These are phyloP conservation scores for human (Homo sapiens) DNA, from an alignment of 2,113 vertebrate genomes.

Conservation along the genomic window GRCh38 chr14:51892501-51893000, in stretches of 20 bases:
- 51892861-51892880: background rate
- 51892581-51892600: background rate
- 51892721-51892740: background rate
- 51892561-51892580: background rate
- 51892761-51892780: conserved; percentile 4
- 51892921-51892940: background rate
- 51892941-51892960: background rate
- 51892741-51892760: background rate
- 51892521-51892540: background rate
- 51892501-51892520: background rate
- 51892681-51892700: background rate
- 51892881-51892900: background rate
- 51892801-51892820: background rate
- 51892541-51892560: background rate
- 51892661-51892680: background rate
- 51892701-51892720: background rate
- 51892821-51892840: background rate
- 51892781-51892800: background rate
- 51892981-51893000: background rate
- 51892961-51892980: background rate
- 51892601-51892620: background rate
- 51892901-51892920: background rate
- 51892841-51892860: background rate
- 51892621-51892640: background rate
- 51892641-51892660: background rate